Conservation (phyloP, 2,888 invertebrate species). For the Melieria picta region DNA sequence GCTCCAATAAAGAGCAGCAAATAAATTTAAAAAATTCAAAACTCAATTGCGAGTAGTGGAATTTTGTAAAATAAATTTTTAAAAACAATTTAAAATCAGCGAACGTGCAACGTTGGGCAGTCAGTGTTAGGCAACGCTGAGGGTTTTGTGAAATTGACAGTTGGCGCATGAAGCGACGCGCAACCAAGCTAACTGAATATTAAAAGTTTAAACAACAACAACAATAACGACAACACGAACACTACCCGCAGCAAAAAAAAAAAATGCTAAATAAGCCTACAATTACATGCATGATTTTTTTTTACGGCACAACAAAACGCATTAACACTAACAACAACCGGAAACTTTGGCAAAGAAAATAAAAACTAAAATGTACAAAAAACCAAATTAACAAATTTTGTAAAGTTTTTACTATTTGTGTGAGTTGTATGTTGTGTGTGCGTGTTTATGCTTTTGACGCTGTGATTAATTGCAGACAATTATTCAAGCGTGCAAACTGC, state of each 20-base stretch:
- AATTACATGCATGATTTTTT: neutral
- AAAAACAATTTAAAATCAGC: too few species aligned
- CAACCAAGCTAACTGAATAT: too few species aligned
- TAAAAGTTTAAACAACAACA: neutral
- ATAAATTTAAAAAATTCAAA: too few species aligned
- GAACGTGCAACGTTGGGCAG: too few species aligned
- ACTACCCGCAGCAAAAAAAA: neutral
- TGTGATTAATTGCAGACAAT: slow-evolving; percentile 14
- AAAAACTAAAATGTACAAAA: neutral
- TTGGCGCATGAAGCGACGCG: too few species aligned
- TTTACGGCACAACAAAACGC: too few species aligned
- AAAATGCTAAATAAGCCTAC: neutral
- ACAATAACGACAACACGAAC: neutral
- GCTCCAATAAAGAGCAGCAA: too few species aligned
- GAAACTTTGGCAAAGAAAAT: slow-evolving; percentile 9
- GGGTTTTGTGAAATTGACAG: too few species aligned
- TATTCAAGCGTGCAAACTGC: slow-evolving; percentile 13
- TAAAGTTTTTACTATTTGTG: neutral
- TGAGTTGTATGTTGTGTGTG: neutral
- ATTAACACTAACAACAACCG: slow-evolving; percentile 8
- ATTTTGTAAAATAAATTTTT: too few species aligned
- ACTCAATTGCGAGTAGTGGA: too few species aligned
- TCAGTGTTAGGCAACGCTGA: too few species aligned
- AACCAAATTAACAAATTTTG: neutral
- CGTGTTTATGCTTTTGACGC: neutral